Evolutionary conservation across 30 jellyfish, hydroid and myxozoan species (phyloP).

Genomic region (Catostylus mosaicus): DNA sequence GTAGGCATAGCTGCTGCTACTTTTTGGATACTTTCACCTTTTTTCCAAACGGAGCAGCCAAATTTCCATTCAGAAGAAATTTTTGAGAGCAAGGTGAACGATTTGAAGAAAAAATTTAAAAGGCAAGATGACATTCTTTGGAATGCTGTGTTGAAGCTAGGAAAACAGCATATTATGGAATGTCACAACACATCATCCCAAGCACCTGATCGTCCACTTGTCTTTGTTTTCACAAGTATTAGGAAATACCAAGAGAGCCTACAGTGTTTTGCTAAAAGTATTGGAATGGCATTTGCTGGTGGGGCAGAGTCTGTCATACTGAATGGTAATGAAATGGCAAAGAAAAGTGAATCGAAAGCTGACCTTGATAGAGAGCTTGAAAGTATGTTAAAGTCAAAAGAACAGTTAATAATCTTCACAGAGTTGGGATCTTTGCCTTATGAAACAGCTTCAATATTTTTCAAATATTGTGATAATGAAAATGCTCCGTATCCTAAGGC

Average conservation of each 20-base stretch:
- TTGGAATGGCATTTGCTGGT: conserved; percentile 29
- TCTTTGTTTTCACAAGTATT: conserved; percentile 20
- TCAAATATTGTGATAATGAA: conserved; percentile 66
- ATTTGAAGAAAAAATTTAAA: conserved; percentile 7
- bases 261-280: conserved; percentile 28
- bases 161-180: conserved; percentile 29
- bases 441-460: conserved; percentile 51
- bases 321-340: conserved; percentile 46
- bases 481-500: conserved; percentile 67
- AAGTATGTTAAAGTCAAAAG: not conserved
- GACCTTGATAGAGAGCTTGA: conserved; percentile 17
- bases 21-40: too few relatives aligned
- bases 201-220: conserved; percentile 47
- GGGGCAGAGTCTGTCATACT: not conserved
- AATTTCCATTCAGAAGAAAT: too few relatives aligned
- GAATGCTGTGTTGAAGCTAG: conserved; percentile 19
- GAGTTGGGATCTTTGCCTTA: conserved; percentile 37
- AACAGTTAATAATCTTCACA: conserved; percentile 18
- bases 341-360: conserved; percentile 15
- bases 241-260: conserved; percentile 33
- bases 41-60: too few relatives aligned
- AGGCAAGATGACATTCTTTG: conserved; percentile 33
- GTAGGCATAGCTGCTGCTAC: too few relatives aligned
- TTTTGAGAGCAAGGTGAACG: conserved; percentile 8
- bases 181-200: not conserved